These are phyloP conservation scores for Theretra japonica DNA, from an alignment of 2,888 invertebrate species.

Conservation along the genomic window DNA sequence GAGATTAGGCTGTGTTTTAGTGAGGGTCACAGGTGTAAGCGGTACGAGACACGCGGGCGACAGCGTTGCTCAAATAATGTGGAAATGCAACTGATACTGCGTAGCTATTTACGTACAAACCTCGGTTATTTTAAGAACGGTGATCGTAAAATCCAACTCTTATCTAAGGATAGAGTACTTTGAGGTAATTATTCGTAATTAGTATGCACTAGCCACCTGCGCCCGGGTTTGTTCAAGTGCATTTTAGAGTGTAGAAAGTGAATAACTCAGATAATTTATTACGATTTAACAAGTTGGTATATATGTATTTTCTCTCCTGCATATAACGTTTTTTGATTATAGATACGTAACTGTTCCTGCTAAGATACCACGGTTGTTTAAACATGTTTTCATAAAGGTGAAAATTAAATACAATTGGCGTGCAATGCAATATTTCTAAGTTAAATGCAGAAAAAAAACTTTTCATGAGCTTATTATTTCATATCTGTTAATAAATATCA, in stretches of 20 bases:
- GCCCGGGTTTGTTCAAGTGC: background rate
- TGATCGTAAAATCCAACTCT: constrained; percentile 3
- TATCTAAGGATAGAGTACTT: constrained; percentile 21
- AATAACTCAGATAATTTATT: background rate
- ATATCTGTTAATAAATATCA: too few species aligned
- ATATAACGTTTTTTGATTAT: too few species aligned
- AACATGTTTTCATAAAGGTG: too few species aligned
- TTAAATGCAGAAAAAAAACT: too few species aligned
- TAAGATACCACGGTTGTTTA: too few species aligned
- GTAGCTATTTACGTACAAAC: constrained; percentile 20
- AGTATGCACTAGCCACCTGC: constrained; percentile 3
- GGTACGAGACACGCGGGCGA: constrained; percentile 76
- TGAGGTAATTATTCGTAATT: constrained; percentile 5
- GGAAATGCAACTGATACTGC: constrained; percentile 51
- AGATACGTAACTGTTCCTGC: too few species aligned
- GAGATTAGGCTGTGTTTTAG: constrained; percentile 56
- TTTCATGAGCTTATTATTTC: too few species aligned
- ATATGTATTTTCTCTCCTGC: too few species aligned
- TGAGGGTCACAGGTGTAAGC: constrained; percentile 69
- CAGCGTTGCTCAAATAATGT: constrained; percentile 64
- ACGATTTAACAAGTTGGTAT: too few species aligned
- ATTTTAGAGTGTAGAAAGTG: background rate
- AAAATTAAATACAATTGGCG: too few species aligned
- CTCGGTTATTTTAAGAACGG: constrained; percentile 23
- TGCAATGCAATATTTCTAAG: too few species aligned